phyloP scores from a whole-genome alignment of 2,797 vertebrate species.

The Podarcis siculus region DNA sequence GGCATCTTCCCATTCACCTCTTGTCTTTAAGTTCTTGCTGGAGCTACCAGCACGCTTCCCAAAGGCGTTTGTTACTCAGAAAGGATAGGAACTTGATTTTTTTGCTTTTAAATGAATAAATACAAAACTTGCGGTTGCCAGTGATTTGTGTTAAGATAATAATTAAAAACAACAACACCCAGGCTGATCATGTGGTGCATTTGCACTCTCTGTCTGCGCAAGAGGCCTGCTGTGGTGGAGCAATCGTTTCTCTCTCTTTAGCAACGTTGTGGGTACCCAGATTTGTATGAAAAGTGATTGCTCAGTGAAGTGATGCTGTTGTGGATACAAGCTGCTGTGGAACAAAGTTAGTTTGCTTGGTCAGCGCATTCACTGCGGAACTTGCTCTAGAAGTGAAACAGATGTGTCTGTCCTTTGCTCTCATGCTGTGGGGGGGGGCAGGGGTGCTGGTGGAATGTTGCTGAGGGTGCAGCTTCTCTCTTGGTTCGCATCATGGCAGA shows the following conservation, averaged over 20 bases:
- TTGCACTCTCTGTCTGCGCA: not conserved
- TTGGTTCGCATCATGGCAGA: not conserved
- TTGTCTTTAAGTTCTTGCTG: not conserved
- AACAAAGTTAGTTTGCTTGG: not conserved
- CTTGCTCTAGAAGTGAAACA: not conserved
- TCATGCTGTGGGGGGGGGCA: not conserved
- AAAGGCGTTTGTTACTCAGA: not conserved
- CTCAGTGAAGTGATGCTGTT: not conserved
- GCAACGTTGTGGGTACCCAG: too few species aligned
- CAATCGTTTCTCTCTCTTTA: not conserved
- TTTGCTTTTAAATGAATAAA: too few species aligned
- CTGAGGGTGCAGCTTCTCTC: conserved; percentile 20
- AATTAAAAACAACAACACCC: not conserved
- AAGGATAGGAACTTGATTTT: not conserved
- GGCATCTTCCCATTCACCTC: not conserved
- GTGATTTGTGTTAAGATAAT: not conserved
- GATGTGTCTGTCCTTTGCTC: not conserved
- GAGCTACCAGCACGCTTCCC: not conserved
- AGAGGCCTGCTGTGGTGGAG: not conserved
- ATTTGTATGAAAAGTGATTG: not conserved
- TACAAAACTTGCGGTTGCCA: not conserved
- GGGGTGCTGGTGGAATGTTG: conserved; percentile 4
- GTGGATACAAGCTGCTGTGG: not conserved
- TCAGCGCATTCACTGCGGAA: conserved; percentile 7
- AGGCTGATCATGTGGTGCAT: not conserved